A percentile compares a stretch with the other conserved stretches of the same genome.
phyloP scores from a whole-genome alignment of 2,113 vertebrate species.

The Rutilus rutilus region DNA sequence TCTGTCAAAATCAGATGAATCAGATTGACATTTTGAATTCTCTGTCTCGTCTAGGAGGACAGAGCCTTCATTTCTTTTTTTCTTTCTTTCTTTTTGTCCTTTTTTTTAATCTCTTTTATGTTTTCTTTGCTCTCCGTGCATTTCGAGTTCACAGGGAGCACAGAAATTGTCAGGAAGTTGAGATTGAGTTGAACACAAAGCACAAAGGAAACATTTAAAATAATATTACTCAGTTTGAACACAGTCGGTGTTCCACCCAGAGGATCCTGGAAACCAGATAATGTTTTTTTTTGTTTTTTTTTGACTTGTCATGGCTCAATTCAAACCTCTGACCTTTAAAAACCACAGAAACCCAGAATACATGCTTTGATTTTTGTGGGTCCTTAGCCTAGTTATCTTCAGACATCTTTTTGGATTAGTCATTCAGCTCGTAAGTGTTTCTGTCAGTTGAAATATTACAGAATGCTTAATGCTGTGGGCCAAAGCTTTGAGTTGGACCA shows the following conservation, averaged over 20 bases:
- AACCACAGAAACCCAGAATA: background rate
- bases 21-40: slow-evolving; percentile 5
- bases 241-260: background rate
- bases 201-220: slow-evolving; percentile 19
- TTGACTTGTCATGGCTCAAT: background rate
- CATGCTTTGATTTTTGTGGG: slow-evolving; percentile 5
- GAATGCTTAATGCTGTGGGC: background rate
- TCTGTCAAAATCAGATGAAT: background rate
- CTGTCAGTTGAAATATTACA: slow-evolving; percentile 34
- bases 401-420: slow-evolving; percentile 31
- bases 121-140: background rate
- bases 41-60: background rate
- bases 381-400: background rate
- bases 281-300: slow-evolving; percentile 31
- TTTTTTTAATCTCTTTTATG: background rate
- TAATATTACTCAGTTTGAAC: slow-evolving; percentile 1
- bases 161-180: slow-evolving; percentile 25
- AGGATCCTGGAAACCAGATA: background rate
- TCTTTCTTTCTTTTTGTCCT: background rate
- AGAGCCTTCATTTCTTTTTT: background rate
- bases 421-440: slow-evolving; percentile 34
- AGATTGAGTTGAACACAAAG: slow-evolving; percentile 29
- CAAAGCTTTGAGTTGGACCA: background rate
- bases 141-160: slow-evolving; percentile 17
- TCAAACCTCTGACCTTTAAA: background rate